A percentile compares a stretch with the other conserved stretches of the same genome.
Conservation (phyloP, 2,113 vertebrate species). For the Kryptolebias marmoratus region DNA sequence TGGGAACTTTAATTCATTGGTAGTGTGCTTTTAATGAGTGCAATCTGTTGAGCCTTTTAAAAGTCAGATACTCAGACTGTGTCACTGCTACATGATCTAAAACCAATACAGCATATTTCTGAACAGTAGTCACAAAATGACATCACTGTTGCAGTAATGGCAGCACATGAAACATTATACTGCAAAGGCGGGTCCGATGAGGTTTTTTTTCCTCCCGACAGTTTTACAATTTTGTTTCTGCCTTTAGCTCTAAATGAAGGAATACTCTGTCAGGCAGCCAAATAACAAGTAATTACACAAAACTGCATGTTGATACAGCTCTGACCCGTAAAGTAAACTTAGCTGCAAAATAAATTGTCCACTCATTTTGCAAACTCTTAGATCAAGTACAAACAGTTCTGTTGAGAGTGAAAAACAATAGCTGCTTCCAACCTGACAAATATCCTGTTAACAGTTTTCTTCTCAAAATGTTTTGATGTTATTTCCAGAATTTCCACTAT, state of each 20-base stretch:
- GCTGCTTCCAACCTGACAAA: slow-evolving; percentile 42
- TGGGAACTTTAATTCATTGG: slow-evolving; percentile 22
- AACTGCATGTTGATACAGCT: slow-evolving; percentile 30
- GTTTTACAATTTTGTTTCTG: slow-evolving; percentile 19
- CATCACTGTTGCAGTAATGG: neutral
- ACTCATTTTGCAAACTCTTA: slow-evolving; percentile 27
- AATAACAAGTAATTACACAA: slow-evolving; percentile 36
- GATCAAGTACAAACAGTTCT: slow-evolving; percentile 16
- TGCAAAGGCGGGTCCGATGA: slow-evolving; percentile 33
- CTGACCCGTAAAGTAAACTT: slow-evolving; percentile 43
- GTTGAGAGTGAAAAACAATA: slow-evolving; percentile 33
- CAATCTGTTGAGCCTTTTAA: slow-evolving; percentile 16
- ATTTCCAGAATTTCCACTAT: slow-evolving; percentile 47
- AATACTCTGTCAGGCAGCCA: slow-evolving; percentile 28
- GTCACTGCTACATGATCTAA: neutral
- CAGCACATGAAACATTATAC: neutral
- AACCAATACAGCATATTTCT: neutral
- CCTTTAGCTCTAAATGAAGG: slow-evolving; percentile 6
- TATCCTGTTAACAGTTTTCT: slow-evolving; percentile 54
- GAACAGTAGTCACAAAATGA: neutral
- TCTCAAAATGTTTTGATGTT: slow-evolving; percentile 42
- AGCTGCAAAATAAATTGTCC: slow-evolving; percentile 18
- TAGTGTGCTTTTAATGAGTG: slow-evolving; percentile 28
- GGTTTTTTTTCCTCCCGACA: slow-evolving; percentile 38
- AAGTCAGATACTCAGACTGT: neutral